phyloP scores from a whole-genome alignment of 1,140 invertebrate species.

The Drosophila elegans region DNA sequence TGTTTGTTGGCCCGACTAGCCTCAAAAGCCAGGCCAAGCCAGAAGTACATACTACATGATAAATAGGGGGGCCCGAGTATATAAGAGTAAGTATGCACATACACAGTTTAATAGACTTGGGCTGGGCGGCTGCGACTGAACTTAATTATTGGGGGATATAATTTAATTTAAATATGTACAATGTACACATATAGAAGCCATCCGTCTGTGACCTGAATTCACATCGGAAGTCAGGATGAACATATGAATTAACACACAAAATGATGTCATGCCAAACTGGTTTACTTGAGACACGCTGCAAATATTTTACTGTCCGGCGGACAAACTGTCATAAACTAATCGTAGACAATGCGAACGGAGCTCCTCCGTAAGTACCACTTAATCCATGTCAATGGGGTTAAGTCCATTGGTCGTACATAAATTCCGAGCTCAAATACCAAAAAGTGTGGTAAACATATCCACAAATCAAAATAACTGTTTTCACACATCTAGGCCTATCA shows the following conservation, averaged over 20 bases:
- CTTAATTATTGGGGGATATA: constrained; percentile 52
- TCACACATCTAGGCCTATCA: constrained; percentile 73
- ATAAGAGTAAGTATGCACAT: constrained; percentile 21
- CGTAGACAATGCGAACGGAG: no score
- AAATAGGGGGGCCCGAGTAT: constrained; percentile 3
- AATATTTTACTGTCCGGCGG: not conserved
- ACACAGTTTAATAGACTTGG: constrained; percentile 48
- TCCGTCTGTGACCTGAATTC: constrained; percentile 44
- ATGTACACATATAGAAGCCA: not conserved
- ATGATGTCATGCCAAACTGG: constrained; percentile 20
- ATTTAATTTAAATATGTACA: constrained; percentile 40
- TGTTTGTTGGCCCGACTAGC: constrained; percentile 43
- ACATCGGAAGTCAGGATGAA: constrained; percentile 25
- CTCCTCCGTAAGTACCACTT: constrained; percentile 9
- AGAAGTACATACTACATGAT: not conserved
- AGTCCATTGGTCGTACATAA: constrained; percentile 34
- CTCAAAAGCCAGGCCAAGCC: constrained; percentile 34
- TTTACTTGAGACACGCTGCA: not conserved
- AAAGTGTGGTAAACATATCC: constrained; percentile 41
- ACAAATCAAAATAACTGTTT: constrained; percentile 70
- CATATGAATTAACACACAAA: constrained; percentile 9
- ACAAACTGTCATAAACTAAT: constrained; percentile 21
- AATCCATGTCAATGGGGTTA: constrained; percentile 12
- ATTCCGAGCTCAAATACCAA: constrained; percentile 17
- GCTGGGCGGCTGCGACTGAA: constrained; percentile 12